Base-by-base conservation (phyloP, 2,113 vertebrate genomes). In the Zingel zingel region DNA sequence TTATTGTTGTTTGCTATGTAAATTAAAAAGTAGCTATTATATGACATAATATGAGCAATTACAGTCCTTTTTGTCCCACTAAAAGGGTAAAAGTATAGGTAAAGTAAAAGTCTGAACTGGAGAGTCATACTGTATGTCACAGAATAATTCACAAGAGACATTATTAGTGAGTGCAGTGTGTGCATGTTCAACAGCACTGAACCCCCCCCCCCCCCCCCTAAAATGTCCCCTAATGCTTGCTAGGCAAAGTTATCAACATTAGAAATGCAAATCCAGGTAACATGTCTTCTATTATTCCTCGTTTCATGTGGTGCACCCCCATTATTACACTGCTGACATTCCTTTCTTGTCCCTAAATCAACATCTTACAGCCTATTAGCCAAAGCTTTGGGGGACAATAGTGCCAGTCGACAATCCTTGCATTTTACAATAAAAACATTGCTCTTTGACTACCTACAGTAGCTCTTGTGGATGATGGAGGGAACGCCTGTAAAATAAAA, bases 221-320 rank as follows among this genome's bases (percentile, higher is more conserved):
- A 61, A 83, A 57, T 48, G 27, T 54, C 51, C 73, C 36, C 12
- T 43, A 58, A 25, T 74, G 54, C 77, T 84, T 58, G 51, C 76
- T 78, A 90, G 87, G 84, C 77, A 79, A 86, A 88, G 86, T 84
- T 79, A 83, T 74, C 77, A 82, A 87, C 77, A 84, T 88, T 88
- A 79, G 78, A 88, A 91, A 94, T 92, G 91, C 89, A 91, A 94
- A 94, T 93, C 88, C 86, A 92, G 82, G 85, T 75, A 91, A 86
- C 83, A 79, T 78, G 86, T 83, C 61, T 65, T 57, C 74, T 82
- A 83, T 92, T 84, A 89, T 89, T 86, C 83, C 84, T 87, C 66
- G 48, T 89, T 89, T 70, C 59, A 62, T 75, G 77, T 68, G 39
- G 64, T 74, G 66, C 59, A 80, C 72, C 74, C 62, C 64, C 73